Conservation (phyloP, 2,888 invertebrate species). For the Spilarctia lutea region DNA sequence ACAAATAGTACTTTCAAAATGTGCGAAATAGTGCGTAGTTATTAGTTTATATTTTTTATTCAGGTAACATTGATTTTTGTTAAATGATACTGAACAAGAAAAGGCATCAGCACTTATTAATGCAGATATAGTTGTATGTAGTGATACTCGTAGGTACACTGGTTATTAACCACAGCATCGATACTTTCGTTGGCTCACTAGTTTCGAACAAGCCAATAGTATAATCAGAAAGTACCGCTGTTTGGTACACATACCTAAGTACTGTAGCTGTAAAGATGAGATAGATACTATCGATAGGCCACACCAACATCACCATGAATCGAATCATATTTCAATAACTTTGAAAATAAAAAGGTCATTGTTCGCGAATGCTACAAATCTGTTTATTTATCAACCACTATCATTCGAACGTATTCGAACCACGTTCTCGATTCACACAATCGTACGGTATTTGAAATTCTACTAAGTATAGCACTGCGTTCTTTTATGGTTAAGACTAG, state of each 20-base stretch:
- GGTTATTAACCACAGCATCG: constrained; percentile 31
- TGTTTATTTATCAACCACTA: constrained; percentile 77
- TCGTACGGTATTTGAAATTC: constrained; percentile 77
- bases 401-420: constrained; percentile 74
- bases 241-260: constrained; percentile 60
- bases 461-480: constrained; percentile 64
- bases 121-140: neutral
- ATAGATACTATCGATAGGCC: constrained; percentile 7
- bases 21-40: constrained; percentile 46
- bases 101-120: neutral
- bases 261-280: constrained; percentile 42
- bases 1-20: constrained; percentile 27
- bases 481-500: constrained; percentile 64
- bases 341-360: constrained; percentile 67
- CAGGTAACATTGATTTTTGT: neutral
- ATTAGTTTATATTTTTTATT: constrained; percentile 13
- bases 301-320: constrained; percentile 27
- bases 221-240: constrained; percentile 79
- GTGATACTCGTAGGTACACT: neutral
- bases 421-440: constrained; percentile 84
- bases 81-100: neutral
- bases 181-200: constrained; percentile 74
- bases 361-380: constrained; percentile 72
- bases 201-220: constrained; percentile 72
- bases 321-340: constrained; percentile 38